phyloP scores from a whole-genome alignment of 2,113 vertebrate species.

The Ctenodactylus gundi region DNA sequence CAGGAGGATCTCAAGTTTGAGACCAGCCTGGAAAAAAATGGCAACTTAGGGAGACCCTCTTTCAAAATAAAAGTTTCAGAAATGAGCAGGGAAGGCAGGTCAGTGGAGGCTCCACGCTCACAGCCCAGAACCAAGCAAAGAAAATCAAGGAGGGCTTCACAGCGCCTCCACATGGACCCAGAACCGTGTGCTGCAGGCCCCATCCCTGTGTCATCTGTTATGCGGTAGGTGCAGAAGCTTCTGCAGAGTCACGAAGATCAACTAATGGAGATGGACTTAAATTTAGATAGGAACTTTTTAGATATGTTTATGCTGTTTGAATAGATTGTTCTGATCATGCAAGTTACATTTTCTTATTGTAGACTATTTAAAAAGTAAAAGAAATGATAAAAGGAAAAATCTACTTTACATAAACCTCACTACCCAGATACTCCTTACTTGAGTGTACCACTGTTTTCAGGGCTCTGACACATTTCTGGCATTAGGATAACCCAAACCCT shows the following conservation, averaged over 20 bases:
- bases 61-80: no score
- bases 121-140: no score
- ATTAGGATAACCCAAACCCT: background rate
- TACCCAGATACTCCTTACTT: background rate
- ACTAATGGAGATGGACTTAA: conserved; percentile 42
- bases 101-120: no score
- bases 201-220: conserved; percentile 61
- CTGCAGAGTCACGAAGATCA: conserved; percentile 19
- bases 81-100: no score
- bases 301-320: conserved; percentile 32
- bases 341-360: background rate
- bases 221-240: conserved; percentile 37
- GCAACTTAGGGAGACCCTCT: no score
- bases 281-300: background rate
- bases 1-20: no score
- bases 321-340: background rate
- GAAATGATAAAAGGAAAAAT: background rate
- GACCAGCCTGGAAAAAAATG: no score
- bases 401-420: background rate
- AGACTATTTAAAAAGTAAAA: background rate
- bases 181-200: background rate
- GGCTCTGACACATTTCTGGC: background rate
- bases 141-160: background rate
- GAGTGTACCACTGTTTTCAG: background rate
- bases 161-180: background rate